A percentile compares a stretch with the other conserved stretches of the same genome.
Conservation (phyloP, 2,888 invertebrate genomes). For the Pherbina coryleti region DNA sequence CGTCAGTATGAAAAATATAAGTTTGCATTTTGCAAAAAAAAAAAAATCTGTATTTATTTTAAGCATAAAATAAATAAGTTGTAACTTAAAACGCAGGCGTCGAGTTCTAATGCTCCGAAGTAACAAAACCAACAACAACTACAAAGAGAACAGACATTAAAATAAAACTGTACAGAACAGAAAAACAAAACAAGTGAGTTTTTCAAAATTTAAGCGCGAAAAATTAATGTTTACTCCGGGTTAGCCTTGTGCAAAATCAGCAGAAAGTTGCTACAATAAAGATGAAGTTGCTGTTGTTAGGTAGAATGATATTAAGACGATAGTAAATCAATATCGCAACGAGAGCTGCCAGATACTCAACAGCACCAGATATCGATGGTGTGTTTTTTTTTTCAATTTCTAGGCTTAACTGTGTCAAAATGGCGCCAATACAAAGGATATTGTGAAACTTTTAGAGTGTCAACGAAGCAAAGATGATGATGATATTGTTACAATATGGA, state of each 20-base stretch:
- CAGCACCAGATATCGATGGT: neutral
- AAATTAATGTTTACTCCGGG: neutral
- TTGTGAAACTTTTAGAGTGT: too few relatives aligned
- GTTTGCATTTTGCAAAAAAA: slow-evolving; percentile 12
- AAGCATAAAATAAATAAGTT: slow-evolving; percentile 37
- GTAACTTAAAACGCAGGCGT: slow-evolving; percentile 37
- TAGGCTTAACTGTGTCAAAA: neutral
- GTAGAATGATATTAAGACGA: neutral
- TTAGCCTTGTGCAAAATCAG: neutral
- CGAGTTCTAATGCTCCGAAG: slow-evolving; percentile 40
- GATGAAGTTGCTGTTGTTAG: slow-evolving; percentile 2
- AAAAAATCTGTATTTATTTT: slow-evolving; percentile 20
- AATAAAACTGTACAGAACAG: neutral
- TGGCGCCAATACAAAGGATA: neutral
- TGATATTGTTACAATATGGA: too few relatives aligned
- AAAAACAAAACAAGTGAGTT: too few relatives aligned
- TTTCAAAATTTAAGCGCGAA: slow-evolving; percentile 5
- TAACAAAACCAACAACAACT: neutral
- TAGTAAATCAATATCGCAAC: neutral
- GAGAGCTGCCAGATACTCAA: neutral
- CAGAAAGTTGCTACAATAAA: neutral
- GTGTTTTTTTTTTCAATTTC: neutral
- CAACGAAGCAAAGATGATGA: too few relatives aligned
- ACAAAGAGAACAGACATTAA: neutral
- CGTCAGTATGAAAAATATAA: neutral